Conservation (phyloP, 2,797 vertebrate species). For the Sus cebifrons region DNA sequence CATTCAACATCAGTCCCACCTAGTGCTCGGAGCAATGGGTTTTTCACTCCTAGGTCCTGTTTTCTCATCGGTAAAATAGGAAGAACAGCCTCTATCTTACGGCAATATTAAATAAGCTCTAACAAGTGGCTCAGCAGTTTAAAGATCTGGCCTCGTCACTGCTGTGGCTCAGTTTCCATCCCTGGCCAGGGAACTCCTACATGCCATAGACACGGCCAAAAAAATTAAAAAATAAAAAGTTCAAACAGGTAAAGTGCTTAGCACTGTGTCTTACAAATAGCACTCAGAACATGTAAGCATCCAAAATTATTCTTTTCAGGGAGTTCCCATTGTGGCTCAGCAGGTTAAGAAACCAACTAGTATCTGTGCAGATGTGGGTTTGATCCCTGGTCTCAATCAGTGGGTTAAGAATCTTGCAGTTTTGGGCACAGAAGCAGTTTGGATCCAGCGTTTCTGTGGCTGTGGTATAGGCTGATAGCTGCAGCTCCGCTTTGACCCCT, state of each 20-base stretch:
- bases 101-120: not conserved
- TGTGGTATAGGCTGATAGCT: too few relatives aligned
- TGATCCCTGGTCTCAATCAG: too few relatives aligned
- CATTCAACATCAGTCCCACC: not conserved
- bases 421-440: too few relatives aligned
- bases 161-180: too few relatives aligned
- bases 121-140: not conserved
- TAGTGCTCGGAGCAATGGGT: not conserved
- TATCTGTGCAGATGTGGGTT: too few relatives aligned
- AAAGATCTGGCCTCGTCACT: too few relatives aligned
- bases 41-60: not conserved
- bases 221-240: not conserved
- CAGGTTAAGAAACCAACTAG: too few relatives aligned
- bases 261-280: not conserved
- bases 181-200: too few relatives aligned
- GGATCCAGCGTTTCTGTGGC: too few relatives aligned
- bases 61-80: constrained; percentile 28
- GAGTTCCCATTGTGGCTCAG: not conserved
- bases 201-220: too few relatives aligned
- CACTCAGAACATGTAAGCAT: not conserved
- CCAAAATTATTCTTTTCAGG: not conserved
- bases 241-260: not conserved
- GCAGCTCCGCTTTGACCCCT: too few relatives aligned
- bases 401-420: too few relatives aligned
- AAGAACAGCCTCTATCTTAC: not conserved